Evolutionary conservation across 1,140 invertebrate species (phyloP), one percentile per base, ranked within the genome.

Genomic region (Calycopis cecrops): DNA sequence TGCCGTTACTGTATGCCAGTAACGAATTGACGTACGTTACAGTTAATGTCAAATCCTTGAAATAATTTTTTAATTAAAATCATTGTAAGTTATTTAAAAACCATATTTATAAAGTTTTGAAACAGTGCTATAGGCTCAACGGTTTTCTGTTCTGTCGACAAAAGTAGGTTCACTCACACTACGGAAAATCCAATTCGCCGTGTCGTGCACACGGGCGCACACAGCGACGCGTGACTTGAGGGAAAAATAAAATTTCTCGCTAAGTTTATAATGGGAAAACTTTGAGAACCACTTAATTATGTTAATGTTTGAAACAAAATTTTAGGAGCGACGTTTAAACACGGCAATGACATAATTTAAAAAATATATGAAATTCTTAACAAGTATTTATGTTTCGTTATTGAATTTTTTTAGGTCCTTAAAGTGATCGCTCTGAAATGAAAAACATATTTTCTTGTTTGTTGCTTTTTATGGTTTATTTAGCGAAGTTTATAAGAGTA

Each of bases 181-280:
- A 79, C 60, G 60, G 70, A 71, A 85, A 84, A 85, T 84, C 81
- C 84, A 84, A 85, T 84, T 84, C 78, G 79, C 81, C 65, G 74
- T 67, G 57, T 69, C 69, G 84, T 84, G 52, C 65, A 63, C 65
- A 87, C 73, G 72, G 69, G 59, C 84, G 79, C 84, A 84, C 84
- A 87, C 84, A 74, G 59, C 48, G 64, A 69, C 76, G 71, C 62
- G 61, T 83, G 79, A 84, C 84, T 87, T 84, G 80, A 85, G 84
- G 84, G 81, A 85, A 87, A 87, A 87, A 87, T 87, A 87, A 87
- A 87, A 87, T 85, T 85, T 87, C 84, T 87, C 81, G 81, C 81
- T 87, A 87, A 87, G 84, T 87, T 87, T 87, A 87, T 87, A 87
- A 87, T 87, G 84, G 84, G 84, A 87, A 87, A 87, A 87, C 81